phyloP scores from a whole-genome alignment of 2,888 invertebrate species.

The Noctua janthina region DNA sequence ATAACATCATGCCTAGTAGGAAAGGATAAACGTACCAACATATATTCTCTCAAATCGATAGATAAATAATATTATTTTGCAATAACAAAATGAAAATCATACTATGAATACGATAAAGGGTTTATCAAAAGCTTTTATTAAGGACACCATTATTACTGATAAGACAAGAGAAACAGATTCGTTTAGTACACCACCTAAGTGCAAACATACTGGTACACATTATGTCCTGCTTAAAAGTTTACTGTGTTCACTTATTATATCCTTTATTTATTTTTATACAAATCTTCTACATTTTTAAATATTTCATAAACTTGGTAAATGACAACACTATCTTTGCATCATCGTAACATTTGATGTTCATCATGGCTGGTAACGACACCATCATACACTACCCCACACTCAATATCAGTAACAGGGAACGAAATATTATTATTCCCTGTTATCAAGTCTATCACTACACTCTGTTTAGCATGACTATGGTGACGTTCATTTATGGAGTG shows the following conservation, averaged over 20 bases:
- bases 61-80: background rate
- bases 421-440: background rate
- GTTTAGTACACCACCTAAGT: constrained; percentile 21
- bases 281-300: no score
- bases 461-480: background rate
- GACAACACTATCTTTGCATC: background rate
- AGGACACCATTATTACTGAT: constrained; percentile 17
- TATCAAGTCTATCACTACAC: background rate
- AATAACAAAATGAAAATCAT: background rate
- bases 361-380: background rate
- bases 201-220: background rate
- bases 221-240: background rate
- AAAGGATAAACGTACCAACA: background rate
- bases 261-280: no score
- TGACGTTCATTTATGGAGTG: constrained; percentile 45
- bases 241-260: no score
- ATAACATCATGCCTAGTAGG: background rate
- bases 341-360: background rate
- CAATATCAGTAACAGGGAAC: background rate
- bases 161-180: constrained; percentile 1
- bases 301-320: no score
- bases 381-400: background rate
- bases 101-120: background rate
- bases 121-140: constrained; percentile 7
- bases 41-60: background rate